Evolutionary conservation across 2,113 vertebrate genomes (phyloP).

Genomic region (Procavia capensis): DNA sequence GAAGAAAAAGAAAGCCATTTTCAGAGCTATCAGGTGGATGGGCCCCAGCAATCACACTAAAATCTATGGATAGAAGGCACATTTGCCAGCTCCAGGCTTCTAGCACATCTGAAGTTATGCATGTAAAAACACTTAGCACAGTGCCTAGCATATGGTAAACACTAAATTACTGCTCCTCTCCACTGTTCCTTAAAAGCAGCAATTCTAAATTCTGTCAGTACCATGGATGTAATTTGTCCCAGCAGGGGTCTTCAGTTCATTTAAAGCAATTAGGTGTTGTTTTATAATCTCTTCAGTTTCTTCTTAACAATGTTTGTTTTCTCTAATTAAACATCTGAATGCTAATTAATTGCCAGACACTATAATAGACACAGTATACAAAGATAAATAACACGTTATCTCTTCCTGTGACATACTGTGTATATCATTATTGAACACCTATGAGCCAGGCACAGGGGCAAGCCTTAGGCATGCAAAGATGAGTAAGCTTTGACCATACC

Average conservation of each 20-base stretch:
- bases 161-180: background rate
- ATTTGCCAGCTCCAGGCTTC: constrained; percentile 34
- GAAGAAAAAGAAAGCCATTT: background rate
- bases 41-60: background rate
- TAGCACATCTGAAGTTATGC: background rate
- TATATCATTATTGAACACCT: background rate
- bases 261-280: constrained; percentile 28
- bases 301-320: background rate
- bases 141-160: background rate
- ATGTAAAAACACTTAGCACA: background rate
- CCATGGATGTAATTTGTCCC: constrained; percentile 4
- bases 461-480: background rate
- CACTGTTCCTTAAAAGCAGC: background rate
- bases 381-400: background rate
- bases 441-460: background rate
- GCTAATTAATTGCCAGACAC: background rate
- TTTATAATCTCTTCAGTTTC: constrained; percentile 4
- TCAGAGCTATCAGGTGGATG: background rate
- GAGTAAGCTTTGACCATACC: background rate
- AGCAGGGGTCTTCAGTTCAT: constrained; percentile 7
- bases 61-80: background rate
- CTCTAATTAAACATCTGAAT: constrained; percentile 21
- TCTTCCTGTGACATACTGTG: background rate
- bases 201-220: background rate
- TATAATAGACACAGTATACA: background rate